Percentiles rank a stretch among this genome's conserved stretches.
phyloP scores from a whole-genome alignment of 2,797 vertebrate species.

The Coluber constrictor region DNA sequence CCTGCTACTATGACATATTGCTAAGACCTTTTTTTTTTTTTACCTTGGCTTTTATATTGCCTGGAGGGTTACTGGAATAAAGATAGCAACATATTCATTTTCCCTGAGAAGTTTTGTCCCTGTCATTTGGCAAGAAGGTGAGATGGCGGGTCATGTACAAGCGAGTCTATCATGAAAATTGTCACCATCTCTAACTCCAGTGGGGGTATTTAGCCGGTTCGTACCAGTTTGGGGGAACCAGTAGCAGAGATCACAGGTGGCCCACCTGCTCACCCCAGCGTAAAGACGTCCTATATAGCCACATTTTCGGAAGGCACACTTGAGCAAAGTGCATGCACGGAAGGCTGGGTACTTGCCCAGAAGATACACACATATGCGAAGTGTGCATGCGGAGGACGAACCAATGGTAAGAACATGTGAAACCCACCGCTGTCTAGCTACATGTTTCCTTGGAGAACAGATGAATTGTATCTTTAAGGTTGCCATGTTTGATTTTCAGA shows the following conservation, averaged over 20 bases:
- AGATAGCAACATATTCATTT: background rate
- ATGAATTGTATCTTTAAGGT: background rate
- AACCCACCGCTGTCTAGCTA: background rate
- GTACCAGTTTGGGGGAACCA: no score
- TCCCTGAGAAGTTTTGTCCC: background rate
- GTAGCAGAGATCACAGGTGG: no score
- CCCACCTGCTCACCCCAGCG: no score
- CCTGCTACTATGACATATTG: background rate
- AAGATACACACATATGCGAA: no score
- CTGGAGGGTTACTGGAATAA: background rate
- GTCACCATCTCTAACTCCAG: background rate
- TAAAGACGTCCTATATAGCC: no score
- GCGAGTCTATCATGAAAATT: background rate
- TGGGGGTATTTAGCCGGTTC: no score
- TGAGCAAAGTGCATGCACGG: no score
- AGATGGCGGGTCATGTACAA: background rate
- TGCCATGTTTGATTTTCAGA: background rate
- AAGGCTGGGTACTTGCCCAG: no score
- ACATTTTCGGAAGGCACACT: no score
- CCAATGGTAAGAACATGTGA: no score
- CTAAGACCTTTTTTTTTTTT: background rate
- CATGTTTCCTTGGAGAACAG: background rate
- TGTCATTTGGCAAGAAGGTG: background rate
- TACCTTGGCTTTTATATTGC: background rate
- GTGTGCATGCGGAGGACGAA: fast-evolving